Base-by-base conservation (phyloP, 2,797 vertebrate species). In the Stomatorhinus walkeri region DNA sequence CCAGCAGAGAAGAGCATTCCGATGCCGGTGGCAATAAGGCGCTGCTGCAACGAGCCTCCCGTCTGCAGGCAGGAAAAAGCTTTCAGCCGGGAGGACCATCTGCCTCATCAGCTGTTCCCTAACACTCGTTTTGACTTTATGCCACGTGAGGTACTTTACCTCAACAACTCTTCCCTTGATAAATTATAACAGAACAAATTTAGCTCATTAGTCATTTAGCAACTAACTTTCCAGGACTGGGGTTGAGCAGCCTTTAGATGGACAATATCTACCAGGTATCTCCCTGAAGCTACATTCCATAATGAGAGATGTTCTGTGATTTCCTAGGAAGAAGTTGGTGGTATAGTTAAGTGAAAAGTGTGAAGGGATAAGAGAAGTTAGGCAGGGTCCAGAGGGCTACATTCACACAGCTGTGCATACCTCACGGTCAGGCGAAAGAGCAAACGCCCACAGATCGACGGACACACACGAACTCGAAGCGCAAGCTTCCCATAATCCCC, bases 1-100 rank as follows among this genome's bases (percentile, higher is more conserved):
- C 95, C 93, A 0, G 94, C 95, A 0, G 95, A 97, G 93, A 96
- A 96, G 87, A 97, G 93, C 93, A 96, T 94, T 3, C 95, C 94
- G 4, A 95, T 93, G 24, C 95, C 95, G 0, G 94, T 95, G 0
- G 94, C 93, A 51, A 61, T 91, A 89, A 96, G 93, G 36, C 92
- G 93, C 81, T 91, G 91, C 89, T 95, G 91, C 64, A 92, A 90
- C 0, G 92, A 94, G 1, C 93, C 93, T 19, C 90, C 91, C 19
- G 92, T 93, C 95, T 97, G 93, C 0, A n/a, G 84, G 91, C n/a
- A 52, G 64, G 49, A 59, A 59, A 91, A 3, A 28, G 28, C 24
- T 36, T 51, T 40, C 48, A 24, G 59, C 61, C 52, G n/a, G 40
- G 49, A 16, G 10, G 24, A 36, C 40, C 14, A 32, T 6, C 56